Percentiles rank a stretch among this genome's conserved stretches.
Conservation (phyloP, 2,113 vertebrate species). For the Ranitomeya imitator region DNA sequence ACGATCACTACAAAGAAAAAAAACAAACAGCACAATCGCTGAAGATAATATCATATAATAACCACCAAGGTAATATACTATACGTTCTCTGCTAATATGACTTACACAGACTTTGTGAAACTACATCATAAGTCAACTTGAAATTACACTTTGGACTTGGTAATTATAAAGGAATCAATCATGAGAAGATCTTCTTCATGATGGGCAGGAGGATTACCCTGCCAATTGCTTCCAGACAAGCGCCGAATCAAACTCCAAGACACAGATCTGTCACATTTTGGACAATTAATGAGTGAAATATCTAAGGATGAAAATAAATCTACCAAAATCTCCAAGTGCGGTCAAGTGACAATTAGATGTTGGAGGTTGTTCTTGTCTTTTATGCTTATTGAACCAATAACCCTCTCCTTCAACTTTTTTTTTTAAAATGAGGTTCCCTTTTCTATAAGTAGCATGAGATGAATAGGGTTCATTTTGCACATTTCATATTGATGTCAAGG, state of each 20-base stretch:
- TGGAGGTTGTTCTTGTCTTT: background rate
- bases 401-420: background rate
- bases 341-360: background rate
- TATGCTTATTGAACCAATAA: background rate
- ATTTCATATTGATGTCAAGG: too few relatives aligned
- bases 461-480: too few relatives aligned
- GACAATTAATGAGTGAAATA: constrained; percentile 24
- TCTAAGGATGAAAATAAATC: constrained; percentile 12
- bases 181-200: background rate
- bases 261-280: constrained; percentile 11
- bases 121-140: background rate
- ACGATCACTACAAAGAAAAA: background rate
- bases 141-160: background rate
- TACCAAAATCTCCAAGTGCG: background rate
- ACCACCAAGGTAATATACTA: background rate
- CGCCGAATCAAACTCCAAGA: background rate
- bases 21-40: background rate
- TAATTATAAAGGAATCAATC: constrained; percentile 38
- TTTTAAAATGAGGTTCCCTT: background rate
- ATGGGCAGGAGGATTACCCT: background rate
- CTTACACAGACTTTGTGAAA: background rate
- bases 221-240: background rate
- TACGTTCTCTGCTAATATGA: background rate
- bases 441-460: background rate
- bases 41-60: background rate